Percentiles rank a stretch among this genome's conserved stretches.
Conservation (phyloP, 1,140 invertebrate genomes). For the Drosophila albomicans region DNA sequence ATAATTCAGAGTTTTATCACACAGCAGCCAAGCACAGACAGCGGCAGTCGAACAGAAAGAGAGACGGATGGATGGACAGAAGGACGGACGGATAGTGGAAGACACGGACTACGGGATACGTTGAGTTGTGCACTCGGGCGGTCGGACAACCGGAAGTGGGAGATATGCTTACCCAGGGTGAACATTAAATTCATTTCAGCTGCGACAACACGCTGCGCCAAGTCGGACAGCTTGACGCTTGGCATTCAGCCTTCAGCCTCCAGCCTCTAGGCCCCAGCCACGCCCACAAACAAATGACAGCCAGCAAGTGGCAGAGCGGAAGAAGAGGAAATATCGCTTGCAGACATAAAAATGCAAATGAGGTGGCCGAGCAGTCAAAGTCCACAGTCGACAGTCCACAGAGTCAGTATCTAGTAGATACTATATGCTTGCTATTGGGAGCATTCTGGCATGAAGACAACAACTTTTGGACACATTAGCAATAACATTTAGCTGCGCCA, state of each 20-base stretch:
- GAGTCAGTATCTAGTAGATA: neutral
- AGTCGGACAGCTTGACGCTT: slow-evolving; percentile 16
- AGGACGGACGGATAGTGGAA: slow-evolving; percentile 11
- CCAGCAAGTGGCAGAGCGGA: neutral
- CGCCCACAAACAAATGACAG: slow-evolving; percentile 29
- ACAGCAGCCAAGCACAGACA: slow-evolving; percentile 43
- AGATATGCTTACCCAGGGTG: slow-evolving; percentile 20
- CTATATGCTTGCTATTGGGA: neutral
- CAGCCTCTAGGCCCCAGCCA: neutral
- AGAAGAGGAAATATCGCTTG: slow-evolving; percentile 50
- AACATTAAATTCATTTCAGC: slow-evolving; percentile 37
- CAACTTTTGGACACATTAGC: slow-evolving; percentile 14
- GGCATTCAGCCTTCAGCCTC: slow-evolving; percentile 5
- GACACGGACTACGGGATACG: no score
- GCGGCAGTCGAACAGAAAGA: slow-evolving; percentile 6
- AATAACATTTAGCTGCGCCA: slow-evolving; percentile 21
- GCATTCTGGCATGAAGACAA: slow-evolving; percentile 3
- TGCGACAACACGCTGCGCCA: slow-evolving; percentile 22
- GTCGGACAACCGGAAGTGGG: slow-evolving; percentile 25
- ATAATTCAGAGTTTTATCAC: slow-evolving; percentile 79
- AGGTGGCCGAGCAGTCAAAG: slow-evolving; percentile 43
- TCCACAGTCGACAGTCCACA: slow-evolving; percentile 1
- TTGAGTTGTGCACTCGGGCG: neutral
- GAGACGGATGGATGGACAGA: slow-evolving; percentile 4
- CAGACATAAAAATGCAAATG: slow-evolving; percentile 76